Evolutionary conservation across 1,140 invertebrate genomes (phyloP), one percentile per base, ranked within the genome.

Genomic region (Trichonephila clavata): DNA sequence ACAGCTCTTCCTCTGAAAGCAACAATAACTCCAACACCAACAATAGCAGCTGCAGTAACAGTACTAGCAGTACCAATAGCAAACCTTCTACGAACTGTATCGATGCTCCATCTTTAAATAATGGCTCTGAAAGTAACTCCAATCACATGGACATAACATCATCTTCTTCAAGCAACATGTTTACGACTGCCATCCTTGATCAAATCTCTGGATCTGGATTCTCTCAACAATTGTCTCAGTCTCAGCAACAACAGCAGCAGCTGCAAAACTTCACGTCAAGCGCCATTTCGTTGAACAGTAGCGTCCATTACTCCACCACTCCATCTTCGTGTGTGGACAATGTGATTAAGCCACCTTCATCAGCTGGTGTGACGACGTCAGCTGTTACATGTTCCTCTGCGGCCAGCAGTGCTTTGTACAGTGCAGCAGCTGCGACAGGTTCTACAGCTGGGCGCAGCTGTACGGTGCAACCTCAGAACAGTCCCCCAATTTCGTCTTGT

Each of bases 271-370:
- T 83, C 87, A 87, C 86, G 21, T 83, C 84, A 61, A 94, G 86
- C 65, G 80, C 80, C 65, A 87, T 94, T 50, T 94, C 95, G 24
- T 95, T 95, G 95, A 96, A 95, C 95, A 90, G 61, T 84, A 94
- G 86, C 93, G 86, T 89, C 80, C 87, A 89, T 90, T 89, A 89
- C 27, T 83, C 93, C 39, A 86, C 71, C 21, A 83, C 71, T n/a
- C 86, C 93, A 27, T 94, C 93, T 39, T 27, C 86, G 43, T 94
- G 93, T 89, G 86, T 90, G 77, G 93, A 94, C 87, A 94, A 71
- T 90, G 93, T 94, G 86, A 94, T 94, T 21, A 94, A 94, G 77
- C 93, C 93, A 21, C 93, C 93, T 65, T 83, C 93, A n/a, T 50
- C 71, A 1, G 61, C 83, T 83, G 60, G 27, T 16, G 60, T 65